Evolutionary conservation across 2,888 invertebrate genomes (phyloP), one percentile per base, ranked within the genome.

Genomic region (Epinotia brunnichana): DNA sequence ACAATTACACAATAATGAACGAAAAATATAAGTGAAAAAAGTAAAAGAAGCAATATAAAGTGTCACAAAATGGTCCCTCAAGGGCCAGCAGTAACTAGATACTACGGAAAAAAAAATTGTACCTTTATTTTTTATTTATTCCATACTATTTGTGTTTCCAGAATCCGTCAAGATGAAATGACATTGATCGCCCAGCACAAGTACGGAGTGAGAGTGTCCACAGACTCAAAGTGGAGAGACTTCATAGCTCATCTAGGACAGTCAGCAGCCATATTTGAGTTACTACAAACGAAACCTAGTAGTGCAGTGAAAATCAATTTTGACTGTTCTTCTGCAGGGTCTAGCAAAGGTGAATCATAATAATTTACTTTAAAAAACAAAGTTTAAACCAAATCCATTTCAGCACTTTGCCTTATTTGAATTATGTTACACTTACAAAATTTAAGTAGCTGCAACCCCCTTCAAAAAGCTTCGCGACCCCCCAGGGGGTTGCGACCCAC

Each of bases 151-250:
- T 72, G 44, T 73, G 41, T 70, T 87, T 87, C 69, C 86, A 95
- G 95, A 17, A 86, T 94, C 77, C 90, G 96, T 59, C 93, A 94
- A 76, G 87, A 90, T 66, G 95, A 96, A 79, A 95, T 96, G 94
- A 92, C 94, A 51, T 83, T 95, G 3, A 95, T 95, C 87, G 95
- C 95, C 0, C 94, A 95, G 83, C 95, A 96, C 78, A 96, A 96
- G 81, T 95, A 95, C 84, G 95, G 95, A 2, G 81, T 95, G 0
- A 90, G 95, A 75, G 90, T 94, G 0, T 85, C 92, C 39, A 87
- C 92, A 4, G 90, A 91, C 64, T 77, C 83, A 24, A 90, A 91
- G 74, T 95, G 95, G 92, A 87, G 90, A 63, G 92, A 94, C 56
- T 90, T 95, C 74, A 93, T 95, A 77, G 79, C 90, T 15, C 94